Base-by-base conservation (phyloP, 2,113 vertebrate genomes). In the Synchiropus splendidus region DNA sequence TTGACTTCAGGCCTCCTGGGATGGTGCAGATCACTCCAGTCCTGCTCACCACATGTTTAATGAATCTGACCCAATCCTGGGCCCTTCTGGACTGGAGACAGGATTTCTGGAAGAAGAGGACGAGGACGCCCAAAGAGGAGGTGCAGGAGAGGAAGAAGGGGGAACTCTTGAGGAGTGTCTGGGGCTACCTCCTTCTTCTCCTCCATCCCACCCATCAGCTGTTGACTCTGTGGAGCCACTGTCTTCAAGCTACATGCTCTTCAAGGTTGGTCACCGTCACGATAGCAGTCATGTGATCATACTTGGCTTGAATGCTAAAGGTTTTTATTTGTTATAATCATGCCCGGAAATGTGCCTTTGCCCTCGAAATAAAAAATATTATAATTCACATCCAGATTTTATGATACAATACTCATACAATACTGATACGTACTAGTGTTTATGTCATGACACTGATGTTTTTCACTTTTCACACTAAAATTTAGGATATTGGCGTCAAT, bases 1-100 rank as follows among this genome's bases (percentile, higher is more conserved):
- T n/a, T 37, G 21, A n/a, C 37, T 31, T 11, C 54, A 82, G 79
- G 72, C 84, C 18, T 75, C 79, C 2, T 88, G 86, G 85, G 85
- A 84, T 33, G 61, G 73, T 12, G 66, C 81, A 0, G 83, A 86
- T 47, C 83, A 83, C 55, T 70, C 80, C 39, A 81, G 82, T 37
- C 72, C 81, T 0, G 76, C 83, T 27, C 81, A 87, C 40, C 83
- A 86, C 60, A 86, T 88, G 78, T 86, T 87, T 66, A 85, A 86
- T 1, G 86, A 87, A 16, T 78, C 84, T 0, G 86, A 86, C 43
- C 80, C 85, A 0, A 86, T 87, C 58, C 70, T 87, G 35, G 81
- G 84, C 1, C 74, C 82, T 1, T 73, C 77, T 1, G 18, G 68
- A 2, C 70, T 86, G 53, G 84, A 82, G 72, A 31, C 83, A 0